Evolutionary conservation across 2,888 invertebrate species (phyloP).

Genomic region (Meiosimyza platycephala): DNA sequence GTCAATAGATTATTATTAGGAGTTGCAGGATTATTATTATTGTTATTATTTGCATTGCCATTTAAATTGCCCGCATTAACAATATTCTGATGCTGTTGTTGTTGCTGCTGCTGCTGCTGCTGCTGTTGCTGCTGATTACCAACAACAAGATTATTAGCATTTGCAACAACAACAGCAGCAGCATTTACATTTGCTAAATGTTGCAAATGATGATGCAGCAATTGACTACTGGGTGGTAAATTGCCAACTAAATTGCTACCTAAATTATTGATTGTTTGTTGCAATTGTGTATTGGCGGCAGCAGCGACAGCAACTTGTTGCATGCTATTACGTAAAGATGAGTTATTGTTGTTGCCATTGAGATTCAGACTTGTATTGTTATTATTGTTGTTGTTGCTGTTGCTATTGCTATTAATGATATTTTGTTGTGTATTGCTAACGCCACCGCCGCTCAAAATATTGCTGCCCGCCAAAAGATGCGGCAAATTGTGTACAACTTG

Average conservation of each 20-base stretch:
- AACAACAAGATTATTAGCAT: constrained; percentile 51
- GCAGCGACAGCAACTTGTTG: constrained; percentile 45
- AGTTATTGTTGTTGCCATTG: constrained; percentile 52
- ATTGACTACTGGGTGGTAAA: constrained; percentile 64
- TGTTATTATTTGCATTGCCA: constrained; percentile 56
- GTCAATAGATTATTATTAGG: constrained; percentile 53
- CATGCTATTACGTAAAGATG: constrained; percentile 54
- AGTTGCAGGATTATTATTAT: constrained; percentile 48
- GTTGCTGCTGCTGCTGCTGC: constrained; percentile 37
- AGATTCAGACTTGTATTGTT: constrained; percentile 39
- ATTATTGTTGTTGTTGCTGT: constrained; percentile 41
- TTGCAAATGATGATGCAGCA: constrained; percentile 66
- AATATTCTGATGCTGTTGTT: constrained; percentile 43
- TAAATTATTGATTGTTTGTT: constrained; percentile 48
- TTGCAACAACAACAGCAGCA: constrained; percentile 58
- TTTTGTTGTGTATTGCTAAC: constrained; percentile 37
- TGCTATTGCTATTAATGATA: constrained; percentile 26
- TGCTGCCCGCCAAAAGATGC: constrained; percentile 56
- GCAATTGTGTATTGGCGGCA: constrained; percentile 45
- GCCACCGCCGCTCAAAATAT: constrained; percentile 11
- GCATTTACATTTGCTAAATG: constrained; percentile 65
- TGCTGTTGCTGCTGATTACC: constrained; percentile 34
- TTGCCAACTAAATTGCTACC: constrained; percentile 53
- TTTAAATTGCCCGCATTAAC: constrained; percentile 46
- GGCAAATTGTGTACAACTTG: constrained; percentile 67